phyloP scores from a whole-genome alignment of 1,140 invertebrate species.

The Sitophilus oryzae region DNA sequence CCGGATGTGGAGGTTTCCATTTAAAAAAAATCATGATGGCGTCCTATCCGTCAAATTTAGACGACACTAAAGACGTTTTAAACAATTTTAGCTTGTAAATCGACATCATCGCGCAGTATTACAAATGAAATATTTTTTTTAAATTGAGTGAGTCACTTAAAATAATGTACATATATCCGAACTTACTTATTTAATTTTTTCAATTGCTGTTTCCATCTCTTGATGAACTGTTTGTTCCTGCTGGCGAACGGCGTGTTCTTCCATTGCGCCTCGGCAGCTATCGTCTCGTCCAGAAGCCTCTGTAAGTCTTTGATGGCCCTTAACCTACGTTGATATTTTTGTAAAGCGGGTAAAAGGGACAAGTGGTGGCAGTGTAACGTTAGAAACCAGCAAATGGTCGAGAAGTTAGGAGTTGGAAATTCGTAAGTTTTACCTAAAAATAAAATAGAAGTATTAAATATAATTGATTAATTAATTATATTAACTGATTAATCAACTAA shows the following conservation, averaged over 20 bases:
- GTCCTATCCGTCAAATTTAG: no score
- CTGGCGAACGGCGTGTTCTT: slow-evolving; percentile 67
- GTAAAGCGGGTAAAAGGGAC: slow-evolving; percentile 78
- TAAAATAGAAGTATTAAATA: neutral
- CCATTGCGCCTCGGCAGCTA: slow-evolving; percentile 77
- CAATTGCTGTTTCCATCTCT: slow-evolving; percentile 79
- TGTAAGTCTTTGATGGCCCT: slow-evolving; percentile 84
- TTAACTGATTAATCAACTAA: no score
- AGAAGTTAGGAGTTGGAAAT: slow-evolving; percentile 81
- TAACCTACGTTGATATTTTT: slow-evolving; percentile 78
- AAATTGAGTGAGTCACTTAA: no score
- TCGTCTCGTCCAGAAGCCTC: slow-evolving; percentile 82
- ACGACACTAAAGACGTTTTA: no score
- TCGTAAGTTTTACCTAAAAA: slow-evolving; percentile 50
- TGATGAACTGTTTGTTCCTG: slow-evolving; percentile 78
- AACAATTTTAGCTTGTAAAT: no score
- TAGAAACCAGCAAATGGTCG: slow-evolving; percentile 94
- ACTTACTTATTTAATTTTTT: slow-evolving; percentile 56
- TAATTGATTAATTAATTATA: no score
- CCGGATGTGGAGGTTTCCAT: no score
- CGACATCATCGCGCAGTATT: no score
- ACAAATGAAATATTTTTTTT: no score
- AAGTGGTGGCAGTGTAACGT: slow-evolving; percentile 91
- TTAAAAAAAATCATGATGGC: no score
- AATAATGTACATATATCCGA: no score